phyloP scores from a whole-genome alignment of 1,140 invertebrate genomes.

The Latrodectus geometricus region DNA sequence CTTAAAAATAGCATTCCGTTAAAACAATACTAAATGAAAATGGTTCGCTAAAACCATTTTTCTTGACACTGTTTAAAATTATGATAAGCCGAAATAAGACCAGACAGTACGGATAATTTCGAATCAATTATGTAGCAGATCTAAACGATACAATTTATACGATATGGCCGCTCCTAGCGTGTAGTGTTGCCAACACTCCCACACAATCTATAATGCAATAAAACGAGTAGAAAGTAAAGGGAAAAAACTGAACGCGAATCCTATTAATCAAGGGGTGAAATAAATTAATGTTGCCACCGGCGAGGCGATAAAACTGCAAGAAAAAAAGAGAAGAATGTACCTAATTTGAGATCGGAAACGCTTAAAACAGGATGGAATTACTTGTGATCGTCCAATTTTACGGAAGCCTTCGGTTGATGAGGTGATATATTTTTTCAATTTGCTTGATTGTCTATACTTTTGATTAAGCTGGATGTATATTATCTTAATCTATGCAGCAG shows the following conservation, averaged over 20 bases:
- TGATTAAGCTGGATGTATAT: conserved; percentile 8
- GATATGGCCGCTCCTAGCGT: no score
- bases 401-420: background rate
- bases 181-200: background rate
- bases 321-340: background rate
- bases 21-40: no score
- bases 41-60: no score
- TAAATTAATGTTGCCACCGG: conserved; percentile 1
- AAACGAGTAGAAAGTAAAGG: background rate
- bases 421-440: conserved; percentile 12
- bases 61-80: no score
- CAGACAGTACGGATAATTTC: no score
- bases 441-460: conserved; percentile 3
- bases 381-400: conserved; percentile 17
- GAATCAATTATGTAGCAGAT: no score
- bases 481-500: conserved; percentile 14
- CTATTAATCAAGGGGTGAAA: conserved; percentile 31
- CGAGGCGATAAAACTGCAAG: background rate
- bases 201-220: conserved; percentile 27
- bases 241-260: background rate
- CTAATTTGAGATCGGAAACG: background rate
- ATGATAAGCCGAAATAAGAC: no score
- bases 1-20: no score
- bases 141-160: no score
- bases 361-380: conserved; percentile 23